A percentile compares a stretch with the other conserved stretches of the same genome.
phyloP scores from a whole-genome alignment of 35 echinoderm and acorn worm species.

The Strongylocentrotus purpuratus region DNA sequence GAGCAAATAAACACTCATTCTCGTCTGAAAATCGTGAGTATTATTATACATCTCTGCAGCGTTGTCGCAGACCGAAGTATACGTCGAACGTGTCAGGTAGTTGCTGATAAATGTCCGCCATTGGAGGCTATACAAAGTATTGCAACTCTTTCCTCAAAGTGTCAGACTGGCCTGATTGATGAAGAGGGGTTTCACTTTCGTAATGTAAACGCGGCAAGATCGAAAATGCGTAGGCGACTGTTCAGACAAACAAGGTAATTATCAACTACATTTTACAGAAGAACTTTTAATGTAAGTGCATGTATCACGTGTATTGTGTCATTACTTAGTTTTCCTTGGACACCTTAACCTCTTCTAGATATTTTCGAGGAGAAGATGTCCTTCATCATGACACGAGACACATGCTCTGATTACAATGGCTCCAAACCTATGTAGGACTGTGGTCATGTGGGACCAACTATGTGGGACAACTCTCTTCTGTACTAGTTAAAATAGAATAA shows the following conservation, averaged over 20 bases:
- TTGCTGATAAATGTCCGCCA: not conserved
- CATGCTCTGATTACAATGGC: no score
- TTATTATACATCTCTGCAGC: not conserved
- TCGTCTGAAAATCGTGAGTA: not conserved
- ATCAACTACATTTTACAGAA: not conserved
- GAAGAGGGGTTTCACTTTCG: not conserved
- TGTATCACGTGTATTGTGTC: no score
- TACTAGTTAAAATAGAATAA: no score
- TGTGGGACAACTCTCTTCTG: no score
- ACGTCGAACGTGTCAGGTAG: not conserved
- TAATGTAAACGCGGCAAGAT: not conserved
- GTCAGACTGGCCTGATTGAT: not conserved
- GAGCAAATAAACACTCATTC: not conserved
- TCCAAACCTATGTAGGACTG: no score
- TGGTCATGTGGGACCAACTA: no score
- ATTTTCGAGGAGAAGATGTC: no score
- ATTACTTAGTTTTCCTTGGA: no score
- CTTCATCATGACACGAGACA: no score
- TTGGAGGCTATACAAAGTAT: not conserved
- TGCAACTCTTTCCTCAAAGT: not conserved
- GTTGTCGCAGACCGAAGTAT: not conserved
- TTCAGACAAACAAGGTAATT: not conserved
- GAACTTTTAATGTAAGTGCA: no score
- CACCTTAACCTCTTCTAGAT: no score
- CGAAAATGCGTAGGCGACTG: not conserved